Conservation (phyloP, 1,140 invertebrate genomes). For the Neotoxoptera formosana region DNA sequence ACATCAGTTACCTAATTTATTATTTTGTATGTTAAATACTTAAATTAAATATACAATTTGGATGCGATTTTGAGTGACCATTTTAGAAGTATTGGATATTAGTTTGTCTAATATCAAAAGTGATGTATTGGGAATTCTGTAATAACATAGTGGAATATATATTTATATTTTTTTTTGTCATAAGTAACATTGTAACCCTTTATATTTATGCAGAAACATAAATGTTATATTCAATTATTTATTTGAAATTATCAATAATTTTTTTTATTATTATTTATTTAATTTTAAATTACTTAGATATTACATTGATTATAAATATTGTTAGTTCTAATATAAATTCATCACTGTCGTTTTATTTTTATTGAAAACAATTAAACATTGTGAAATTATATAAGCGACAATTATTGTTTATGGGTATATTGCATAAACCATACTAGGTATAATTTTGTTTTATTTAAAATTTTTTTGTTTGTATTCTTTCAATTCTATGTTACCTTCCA, state of each 20-base stretch:
- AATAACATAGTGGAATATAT: not conserved
- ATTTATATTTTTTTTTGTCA: not conserved
- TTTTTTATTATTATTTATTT: not conserved
- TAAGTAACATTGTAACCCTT: not conserved
- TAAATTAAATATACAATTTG: conserved; percentile 18
- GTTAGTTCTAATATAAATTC: not conserved
- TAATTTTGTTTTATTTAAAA: conserved; percentile 9
- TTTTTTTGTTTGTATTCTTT: conserved; percentile 22
- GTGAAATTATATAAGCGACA: not conserved
- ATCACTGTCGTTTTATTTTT: not conserved
- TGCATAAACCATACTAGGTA: not conserved
- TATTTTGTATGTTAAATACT: not conserved
- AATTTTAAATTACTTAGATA: not conserved
- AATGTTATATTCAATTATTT: not conserved
- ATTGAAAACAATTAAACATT: not conserved
- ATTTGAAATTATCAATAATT: not conserved
- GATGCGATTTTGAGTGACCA: conserved; percentile 25
- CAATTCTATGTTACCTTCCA: conserved; percentile 31
- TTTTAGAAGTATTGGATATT: not conserved
- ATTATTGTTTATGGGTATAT: not conserved
- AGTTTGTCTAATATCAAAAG: not conserved
- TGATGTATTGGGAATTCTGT: not conserved
- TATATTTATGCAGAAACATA: not conserved
- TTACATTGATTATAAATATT: not conserved
- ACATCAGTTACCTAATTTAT: conserved; percentile 38